Evolutionary conservation across 2,113 vertebrate genomes (phyloP).

Genomic region (Candoia aspera): DNA sequence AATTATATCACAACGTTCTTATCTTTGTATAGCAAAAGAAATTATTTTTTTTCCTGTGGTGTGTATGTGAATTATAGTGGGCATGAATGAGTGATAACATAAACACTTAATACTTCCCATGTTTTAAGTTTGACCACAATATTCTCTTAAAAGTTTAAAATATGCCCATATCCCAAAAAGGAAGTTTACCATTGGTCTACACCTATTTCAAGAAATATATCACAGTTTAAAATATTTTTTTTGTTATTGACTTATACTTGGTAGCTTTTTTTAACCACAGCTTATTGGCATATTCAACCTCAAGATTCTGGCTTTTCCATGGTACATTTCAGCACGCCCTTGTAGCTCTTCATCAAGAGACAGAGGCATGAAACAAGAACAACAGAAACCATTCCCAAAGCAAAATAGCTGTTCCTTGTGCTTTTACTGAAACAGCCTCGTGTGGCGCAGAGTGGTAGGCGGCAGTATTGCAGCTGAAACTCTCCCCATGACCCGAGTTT

Average conservation of each 20-base stretch:
- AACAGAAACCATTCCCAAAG: background rate
- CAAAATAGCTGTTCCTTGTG: background rate
- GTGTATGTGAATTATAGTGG: background rate
- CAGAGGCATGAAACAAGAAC: background rate
- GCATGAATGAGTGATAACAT: background rate
- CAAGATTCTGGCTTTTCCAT: background rate
- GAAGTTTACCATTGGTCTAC: background rate
- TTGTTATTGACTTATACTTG: background rate
- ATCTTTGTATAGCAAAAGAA: background rate
- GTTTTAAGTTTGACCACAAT: background rate
- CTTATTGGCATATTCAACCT: background rate
- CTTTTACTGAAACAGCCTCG: background rate
- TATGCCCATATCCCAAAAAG: background rate
- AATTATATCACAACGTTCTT: background rate
- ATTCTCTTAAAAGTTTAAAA: background rate
- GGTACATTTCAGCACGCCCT: background rate
- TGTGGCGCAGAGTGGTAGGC: too few species aligned
- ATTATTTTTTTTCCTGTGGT: background rate
- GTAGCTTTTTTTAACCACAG: background rate
- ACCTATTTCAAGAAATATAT: background rate
- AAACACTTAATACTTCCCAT: background rate
- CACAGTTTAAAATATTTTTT: background rate
- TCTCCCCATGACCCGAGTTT: too few species aligned
- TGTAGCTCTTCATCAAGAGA: background rate
- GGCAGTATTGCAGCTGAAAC: too few species aligned